Evolutionary conservation across 2,113 vertebrate genomes (phyloP).

Genomic region (Chiloscyllium plagiosum): DNA sequence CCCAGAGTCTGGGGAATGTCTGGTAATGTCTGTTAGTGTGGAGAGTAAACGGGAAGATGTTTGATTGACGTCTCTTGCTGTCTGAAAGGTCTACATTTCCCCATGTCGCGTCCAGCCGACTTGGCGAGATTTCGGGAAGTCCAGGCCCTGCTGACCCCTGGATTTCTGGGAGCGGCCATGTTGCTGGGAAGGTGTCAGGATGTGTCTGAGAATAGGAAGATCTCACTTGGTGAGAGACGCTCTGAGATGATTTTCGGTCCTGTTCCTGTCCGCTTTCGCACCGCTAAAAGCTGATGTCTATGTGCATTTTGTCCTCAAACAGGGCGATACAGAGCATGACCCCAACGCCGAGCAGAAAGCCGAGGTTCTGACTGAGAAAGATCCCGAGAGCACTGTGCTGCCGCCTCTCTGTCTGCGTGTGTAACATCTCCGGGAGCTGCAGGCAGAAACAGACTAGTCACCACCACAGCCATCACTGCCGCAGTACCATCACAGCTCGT

Average conservation of each 20-base stretch:
- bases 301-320: slow-evolving; percentile 57
- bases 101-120: no score
- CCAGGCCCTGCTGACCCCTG: no score
- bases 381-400: slow-evolving; percentile 36
- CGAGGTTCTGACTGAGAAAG: slow-evolving; percentile 56
- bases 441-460: background rate
- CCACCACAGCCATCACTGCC: no score
- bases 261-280: background rate
- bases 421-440: slow-evolving; percentile 62
- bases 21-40: no score
- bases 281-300: slow-evolving; percentile 45
- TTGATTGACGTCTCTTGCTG: no score
- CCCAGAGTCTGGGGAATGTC: no score
- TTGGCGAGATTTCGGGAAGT: no score
- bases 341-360: slow-evolving; percentile 59
- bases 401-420: slow-evolving; percentile 38
- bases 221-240: background rate
- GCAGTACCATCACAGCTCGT: no score
- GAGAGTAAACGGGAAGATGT: no score
- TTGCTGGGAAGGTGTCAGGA: background rate
- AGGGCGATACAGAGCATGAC: slow-evolving; percentile 70
- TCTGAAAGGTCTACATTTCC: no score
- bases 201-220: background rate
- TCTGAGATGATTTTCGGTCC: background rate
- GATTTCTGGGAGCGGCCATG: no score